phyloP scores from a whole-genome alignment of 1,140 invertebrate genomes.

The Andricus grossulariae region DNA sequence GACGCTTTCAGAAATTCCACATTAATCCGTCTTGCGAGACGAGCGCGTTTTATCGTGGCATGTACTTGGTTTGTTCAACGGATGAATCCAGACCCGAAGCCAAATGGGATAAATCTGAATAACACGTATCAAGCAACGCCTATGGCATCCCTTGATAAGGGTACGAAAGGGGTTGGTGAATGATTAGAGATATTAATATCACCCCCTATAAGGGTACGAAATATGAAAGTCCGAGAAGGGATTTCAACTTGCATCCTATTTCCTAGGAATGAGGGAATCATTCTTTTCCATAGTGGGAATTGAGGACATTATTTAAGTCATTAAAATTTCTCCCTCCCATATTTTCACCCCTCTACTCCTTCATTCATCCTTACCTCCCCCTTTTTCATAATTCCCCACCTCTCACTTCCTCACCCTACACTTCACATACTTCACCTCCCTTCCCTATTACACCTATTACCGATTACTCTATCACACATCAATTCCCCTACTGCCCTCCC shows the following conservation, averaged over 20 bases:
- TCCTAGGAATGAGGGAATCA: neutral
- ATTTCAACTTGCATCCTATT: neutral
- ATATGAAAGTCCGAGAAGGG: conserved; percentile 43
- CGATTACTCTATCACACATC: too few species aligned
- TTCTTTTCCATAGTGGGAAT: too few species aligned
- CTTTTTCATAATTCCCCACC: too few species aligned
- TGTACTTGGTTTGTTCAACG: conserved; percentile 64
- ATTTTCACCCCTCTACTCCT: too few species aligned
- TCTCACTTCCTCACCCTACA: too few species aligned
- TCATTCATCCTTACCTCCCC: too few species aligned
- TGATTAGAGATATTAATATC: conserved; percentile 76
- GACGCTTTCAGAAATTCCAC: conserved; percentile 29
- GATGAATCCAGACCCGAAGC: conserved; percentile 63
- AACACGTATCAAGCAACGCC: conserved; percentile 67
- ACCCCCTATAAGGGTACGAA: conserved; percentile 61
- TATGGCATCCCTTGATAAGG: conserved; percentile 70
- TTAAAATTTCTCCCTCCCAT: too few species aligned
- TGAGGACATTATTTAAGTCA: too few species aligned
- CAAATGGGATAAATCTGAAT: conserved; percentile 72
- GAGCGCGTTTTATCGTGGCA: conserved; percentile 60
- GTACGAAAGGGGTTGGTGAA: conserved; percentile 72
- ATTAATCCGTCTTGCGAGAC: conserved; percentile 61
- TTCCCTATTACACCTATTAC: too few species aligned
- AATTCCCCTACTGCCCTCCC: too few species aligned
- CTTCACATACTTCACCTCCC: too few species aligned